Base-by-base conservation (phyloP, 92 coral and sea anemone species). In the Diadumene lineata region DNA sequence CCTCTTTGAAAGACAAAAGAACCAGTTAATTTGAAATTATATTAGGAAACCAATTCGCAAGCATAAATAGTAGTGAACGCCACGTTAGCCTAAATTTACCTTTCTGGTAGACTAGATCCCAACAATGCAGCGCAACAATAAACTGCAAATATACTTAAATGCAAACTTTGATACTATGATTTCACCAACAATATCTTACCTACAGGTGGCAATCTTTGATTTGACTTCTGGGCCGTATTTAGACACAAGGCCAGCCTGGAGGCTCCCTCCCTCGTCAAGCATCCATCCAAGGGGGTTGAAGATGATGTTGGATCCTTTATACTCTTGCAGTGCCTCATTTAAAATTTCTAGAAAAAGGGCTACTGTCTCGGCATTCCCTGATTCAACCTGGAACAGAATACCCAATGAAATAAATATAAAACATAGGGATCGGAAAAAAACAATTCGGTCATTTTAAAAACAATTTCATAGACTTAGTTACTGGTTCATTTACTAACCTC, bases 291-390 rank as follows among this genome's bases (percentile, higher is more conserved):
- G 62, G 17, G 62, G 62, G 22, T 56, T 56, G 62, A 56, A 56
- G 62, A 56, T 56, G 6, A 56, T 6, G 22, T 56, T 25, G 17
- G 51, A 10, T 21, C 62, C 62, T 56, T 56, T 56, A 56, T 9
- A 56, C 22, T 56, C 10, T 56, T 56, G 62, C 10, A 56, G 24
- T 10, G 62, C 62, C 22, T 56, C 17, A 56, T 56, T 56, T 25
- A 56, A n/a, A 9, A 56, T 56, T 21, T 56, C 62, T 10, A 56
- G 62, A 56, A 56, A 56, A 56, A 56, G 62, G 23, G 62, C 62
- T 56, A 56, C 62, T 56, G 62, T 56, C 62, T 56, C 62, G 62
- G 62, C 24, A 56, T 56, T n/a, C n/a, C n/a, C n/a, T n/a, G n/a
- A n/a, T n/a, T n/a, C n/a, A n/a, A n/a, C n/a, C n/a, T n/a, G n/a